A percentile compares a stretch with the other conserved stretches of the same genome.
These are phyloP conservation scores for Bungarus multicinctus DNA, from an alignment of 2,113 vertebrate species.

Conservation along the genomic window DNA sequence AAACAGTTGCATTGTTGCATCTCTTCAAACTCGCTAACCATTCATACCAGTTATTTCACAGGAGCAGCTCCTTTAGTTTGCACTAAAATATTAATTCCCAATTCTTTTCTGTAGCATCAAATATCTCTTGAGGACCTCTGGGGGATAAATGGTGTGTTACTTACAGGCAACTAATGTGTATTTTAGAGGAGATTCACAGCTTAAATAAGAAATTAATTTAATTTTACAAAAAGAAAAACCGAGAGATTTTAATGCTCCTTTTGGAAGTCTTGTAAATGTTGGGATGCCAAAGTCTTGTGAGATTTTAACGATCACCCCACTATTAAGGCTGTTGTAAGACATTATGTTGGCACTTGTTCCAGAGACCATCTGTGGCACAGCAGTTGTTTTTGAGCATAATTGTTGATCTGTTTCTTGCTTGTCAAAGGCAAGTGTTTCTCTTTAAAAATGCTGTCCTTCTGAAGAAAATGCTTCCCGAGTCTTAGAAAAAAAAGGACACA, in stretches of 20 bases:
- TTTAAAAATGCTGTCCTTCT: background rate
- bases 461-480: background rate
- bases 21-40: background rate
- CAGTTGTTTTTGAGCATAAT: background rate
- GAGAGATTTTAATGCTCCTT: background rate
- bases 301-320: background rate
- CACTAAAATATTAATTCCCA: background rate
- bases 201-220: background rate
- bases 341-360: background rate
- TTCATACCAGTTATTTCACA: background rate
- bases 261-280: background rate
- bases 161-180: background rate
- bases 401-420: background rate
- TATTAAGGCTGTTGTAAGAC: background rate
- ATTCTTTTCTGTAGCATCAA: background rate
- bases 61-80: background rate
- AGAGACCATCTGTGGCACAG: background rate
- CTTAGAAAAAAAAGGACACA: background rate
- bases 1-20: background rate
- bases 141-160: background rate
- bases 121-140: background rate
- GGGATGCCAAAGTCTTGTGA: background rate
- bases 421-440: background rate
- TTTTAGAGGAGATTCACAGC: background rate
- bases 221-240: background rate